Evolutionary conservation across 2,113 vertebrate genomes (phyloP).

Genomic region (Macquaria australasica): DNA sequence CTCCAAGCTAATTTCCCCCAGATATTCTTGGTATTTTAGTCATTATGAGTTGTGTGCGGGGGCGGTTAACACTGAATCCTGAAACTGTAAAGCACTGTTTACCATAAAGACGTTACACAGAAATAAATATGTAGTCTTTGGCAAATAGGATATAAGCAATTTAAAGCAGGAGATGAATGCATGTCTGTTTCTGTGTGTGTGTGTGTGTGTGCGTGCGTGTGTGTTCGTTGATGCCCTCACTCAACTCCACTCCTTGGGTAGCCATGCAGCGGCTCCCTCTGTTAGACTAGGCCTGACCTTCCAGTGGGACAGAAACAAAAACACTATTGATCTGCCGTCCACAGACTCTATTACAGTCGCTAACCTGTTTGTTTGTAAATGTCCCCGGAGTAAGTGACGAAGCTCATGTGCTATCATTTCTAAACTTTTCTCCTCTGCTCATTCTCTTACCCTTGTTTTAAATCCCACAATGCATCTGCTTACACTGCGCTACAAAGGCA

Average conservation of each 20-base stretch:
- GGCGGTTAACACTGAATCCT: slow-evolving; percentile 26
- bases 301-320: slow-evolving; percentile 61
- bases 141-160: slow-evolving; percentile 23
- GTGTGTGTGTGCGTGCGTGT: not conserved
- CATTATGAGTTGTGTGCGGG: slow-evolving; percentile 31
- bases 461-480: slow-evolving; percentile 25
- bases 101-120: slow-evolving; percentile 31
- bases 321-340: slow-evolving; percentile 74
- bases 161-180: slow-evolving; percentile 6
- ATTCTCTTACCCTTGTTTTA: not conserved
- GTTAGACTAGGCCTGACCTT: slow-evolving; percentile 59
- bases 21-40: slow-evolving; percentile 50
- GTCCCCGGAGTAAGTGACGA: slow-evolving; percentile 37
- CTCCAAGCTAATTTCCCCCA: slow-evolving; percentile 55
- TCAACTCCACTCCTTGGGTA: slow-evolving; percentile 35
- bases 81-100: slow-evolving; percentile 25
- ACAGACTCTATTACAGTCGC: slow-evolving; percentile 68
- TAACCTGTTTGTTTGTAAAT: slow-evolving; percentile 71
- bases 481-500: not conserved
- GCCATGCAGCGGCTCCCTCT: slow-evolving; percentile 17
- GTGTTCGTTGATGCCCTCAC: not conserved
- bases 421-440: not conserved
- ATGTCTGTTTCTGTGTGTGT: slow-evolving; percentile 11
- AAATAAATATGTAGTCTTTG: slow-evolving; percentile 22
- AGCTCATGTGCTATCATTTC: slow-evolving; percentile 50